Conservation (phyloP, 2,888 invertebrate genomes). For the Orthonychiurus folsomi region DNA sequence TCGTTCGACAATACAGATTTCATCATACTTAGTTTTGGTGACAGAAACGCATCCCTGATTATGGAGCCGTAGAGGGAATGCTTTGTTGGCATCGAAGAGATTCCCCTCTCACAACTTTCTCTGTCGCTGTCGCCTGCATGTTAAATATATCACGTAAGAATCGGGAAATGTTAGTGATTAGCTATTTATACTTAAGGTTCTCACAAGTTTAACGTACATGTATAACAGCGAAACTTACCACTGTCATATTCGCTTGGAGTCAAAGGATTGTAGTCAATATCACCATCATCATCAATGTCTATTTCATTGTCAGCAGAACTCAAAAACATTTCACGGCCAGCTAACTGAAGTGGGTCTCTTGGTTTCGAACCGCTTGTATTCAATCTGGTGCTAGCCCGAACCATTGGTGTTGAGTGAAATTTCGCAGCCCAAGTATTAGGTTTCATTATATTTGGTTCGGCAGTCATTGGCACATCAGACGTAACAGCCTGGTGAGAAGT, state of each 20-base stretch:
- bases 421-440: not conserved
- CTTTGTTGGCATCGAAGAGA: too few species aligned
- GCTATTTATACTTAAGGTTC: too few species aligned
- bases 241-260: constrained; percentile 26
- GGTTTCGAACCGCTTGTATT: not conserved
- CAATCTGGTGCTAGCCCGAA: not conserved
- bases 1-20: not conserved
- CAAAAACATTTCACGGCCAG: not conserved
- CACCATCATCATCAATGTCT: constrained; percentile 6
- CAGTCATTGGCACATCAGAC: not conserved
- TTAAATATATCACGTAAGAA: too few species aligned
- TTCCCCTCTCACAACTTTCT: not conserved
- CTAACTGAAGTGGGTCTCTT: not conserved
- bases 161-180: too few species aligned
- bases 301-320: not conserved
- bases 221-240: constrained; percentile 14
- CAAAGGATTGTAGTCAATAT: constrained; percentile 30
- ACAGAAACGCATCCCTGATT: not conserved
- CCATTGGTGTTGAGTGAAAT: not conserved
- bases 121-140: not conserved
- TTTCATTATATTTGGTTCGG: not conserved
- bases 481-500: not conserved
- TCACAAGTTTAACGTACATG: too few species aligned
- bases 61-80: not conserved
- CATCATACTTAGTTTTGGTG: not conserved